Conservation (phyloP, 2,797 vertebrate species). For the Sarcoramphus papa region DNA sequence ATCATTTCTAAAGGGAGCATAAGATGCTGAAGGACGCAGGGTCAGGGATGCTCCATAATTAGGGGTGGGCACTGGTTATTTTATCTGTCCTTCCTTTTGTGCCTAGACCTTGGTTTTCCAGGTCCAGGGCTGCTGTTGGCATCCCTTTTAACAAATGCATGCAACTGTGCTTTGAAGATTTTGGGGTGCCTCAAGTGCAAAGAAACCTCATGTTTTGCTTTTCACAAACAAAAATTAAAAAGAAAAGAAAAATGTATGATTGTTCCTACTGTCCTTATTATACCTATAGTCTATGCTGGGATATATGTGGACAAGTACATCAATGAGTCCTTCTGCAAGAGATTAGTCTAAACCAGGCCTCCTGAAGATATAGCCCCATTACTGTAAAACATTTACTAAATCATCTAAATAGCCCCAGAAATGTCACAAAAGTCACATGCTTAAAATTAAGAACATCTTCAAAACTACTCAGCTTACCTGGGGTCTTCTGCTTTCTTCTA, state of each 20-base stretch:
- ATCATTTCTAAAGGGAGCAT: neutral
- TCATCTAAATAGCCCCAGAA: neutral
- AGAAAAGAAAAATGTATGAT: neutral
- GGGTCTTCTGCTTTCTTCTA: neutral
- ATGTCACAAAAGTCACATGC: neutral
- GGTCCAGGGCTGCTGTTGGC: neutral
- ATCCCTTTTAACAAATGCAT: neutral
- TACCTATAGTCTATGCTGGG: neutral
- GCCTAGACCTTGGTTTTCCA: neutral
- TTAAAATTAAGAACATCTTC: neutral
- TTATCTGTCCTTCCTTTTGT: neutral
- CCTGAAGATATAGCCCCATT: neutral
- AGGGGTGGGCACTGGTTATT: neutral
- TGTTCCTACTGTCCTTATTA: neutral
- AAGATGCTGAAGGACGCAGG: neutral
- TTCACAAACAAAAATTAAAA: neutral
- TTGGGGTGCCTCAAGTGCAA: neutral
- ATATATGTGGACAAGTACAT: neutral
- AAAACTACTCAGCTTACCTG: neutral
- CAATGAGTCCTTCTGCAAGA: neutral
- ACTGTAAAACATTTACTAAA: neutral
- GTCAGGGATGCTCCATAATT: neutral
- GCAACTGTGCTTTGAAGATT: neutral
- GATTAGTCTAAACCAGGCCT: neutral
- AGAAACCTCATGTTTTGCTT: neutral